Evolutionary conservation across 2,888 invertebrate genomes (phyloP).

Genomic region (Lasioglossum morio): DNA sequence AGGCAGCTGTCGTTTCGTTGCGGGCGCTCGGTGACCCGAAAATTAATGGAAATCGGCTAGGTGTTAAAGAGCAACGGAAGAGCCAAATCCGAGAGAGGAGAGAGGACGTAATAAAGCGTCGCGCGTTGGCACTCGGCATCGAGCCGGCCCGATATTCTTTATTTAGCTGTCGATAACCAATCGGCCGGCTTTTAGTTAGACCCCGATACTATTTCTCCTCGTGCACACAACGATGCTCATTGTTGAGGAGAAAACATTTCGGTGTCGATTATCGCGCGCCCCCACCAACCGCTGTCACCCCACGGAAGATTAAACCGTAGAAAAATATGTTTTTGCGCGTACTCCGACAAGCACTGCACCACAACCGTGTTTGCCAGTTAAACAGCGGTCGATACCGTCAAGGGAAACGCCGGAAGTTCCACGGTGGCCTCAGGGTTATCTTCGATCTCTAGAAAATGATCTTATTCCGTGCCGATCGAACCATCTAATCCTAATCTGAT

Average conservation of each 20-base stretch:
- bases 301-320: slow-evolving; percentile 42
- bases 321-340: slow-evolving; percentile 60
- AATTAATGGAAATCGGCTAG: slow-evolving; percentile 26
- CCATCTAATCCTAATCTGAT: not conserved
- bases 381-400: not conserved
- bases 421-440: not conserved
- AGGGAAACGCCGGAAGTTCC: slow-evolving; percentile 3
- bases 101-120: slow-evolving; percentile 47
- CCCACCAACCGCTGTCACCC: not conserved
- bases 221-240: slow-evolving; percentile 51
- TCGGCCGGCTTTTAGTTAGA: slow-evolving; percentile 59
- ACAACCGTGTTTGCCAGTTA: slow-evolving; percentile 13
- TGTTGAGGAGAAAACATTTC: slow-evolving; percentile 50
- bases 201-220: slow-evolving; percentile 50
- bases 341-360: not conserved
- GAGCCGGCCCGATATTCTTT: slow-evolving; percentile 62
- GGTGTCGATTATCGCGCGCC: slow-evolving; percentile 39
- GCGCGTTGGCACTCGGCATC: slow-evolving; percentile 51
- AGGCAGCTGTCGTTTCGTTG: not conserved
- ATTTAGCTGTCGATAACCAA: slow-evolving; percentile 66
- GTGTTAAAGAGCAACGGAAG: slow-evolving; percentile 34
- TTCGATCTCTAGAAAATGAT: not conserved
- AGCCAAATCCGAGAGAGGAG: slow-evolving; percentile 16
- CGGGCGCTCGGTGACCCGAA: slow-evolving; percentile 7
- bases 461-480: not conserved